Conservation (phyloP, 2,888 invertebrate species). For the Poecilus cupreus region DNA sequence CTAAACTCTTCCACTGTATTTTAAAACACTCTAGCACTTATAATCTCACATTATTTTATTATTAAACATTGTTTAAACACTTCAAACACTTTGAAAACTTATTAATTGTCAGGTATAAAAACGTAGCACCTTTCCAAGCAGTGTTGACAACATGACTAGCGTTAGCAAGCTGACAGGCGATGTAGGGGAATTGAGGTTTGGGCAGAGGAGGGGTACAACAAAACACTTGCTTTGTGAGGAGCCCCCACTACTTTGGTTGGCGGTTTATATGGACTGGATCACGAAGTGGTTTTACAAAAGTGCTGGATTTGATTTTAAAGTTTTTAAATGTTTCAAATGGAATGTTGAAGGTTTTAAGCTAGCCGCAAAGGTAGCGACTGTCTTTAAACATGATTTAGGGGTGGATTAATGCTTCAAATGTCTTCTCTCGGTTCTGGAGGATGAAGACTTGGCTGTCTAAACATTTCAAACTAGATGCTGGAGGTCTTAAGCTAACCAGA, state of each 20-base stretch:
- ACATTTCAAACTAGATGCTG: too few relatives aligned
- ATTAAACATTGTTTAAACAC: neutral
- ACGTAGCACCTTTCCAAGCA: neutral
- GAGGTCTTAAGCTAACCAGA: too few relatives aligned
- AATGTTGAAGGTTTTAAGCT: too few relatives aligned
- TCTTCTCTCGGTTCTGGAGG: too few relatives aligned
- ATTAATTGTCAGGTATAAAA: constrained; percentile 29
- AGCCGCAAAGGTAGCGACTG: too few relatives aligned
- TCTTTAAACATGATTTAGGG: too few relatives aligned
- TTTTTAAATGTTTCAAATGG: too few relatives aligned
- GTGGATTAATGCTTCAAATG: too few relatives aligned
- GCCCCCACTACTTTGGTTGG: constrained; percentile 19
- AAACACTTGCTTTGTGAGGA: constrained; percentile 38
- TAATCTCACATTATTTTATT: neutral
- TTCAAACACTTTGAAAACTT: constrained; percentile 5
- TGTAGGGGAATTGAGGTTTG: neutral
- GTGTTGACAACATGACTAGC: constrained; percentile 34
- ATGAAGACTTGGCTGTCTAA: too few relatives aligned
- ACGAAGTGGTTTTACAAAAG: neutral
- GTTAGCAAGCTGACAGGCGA: constrained; percentile 3
- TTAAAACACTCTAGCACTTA: neutral
- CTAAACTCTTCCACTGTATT: too few relatives aligned
- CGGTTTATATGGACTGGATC: constrained; percentile 31
- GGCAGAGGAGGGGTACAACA: constrained; percentile 23
- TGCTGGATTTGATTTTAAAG: neutral